A percentile compares a stretch with the other conserved stretches of the same genome.
These are phyloP conservation scores for Urocyon cinereoargenteus DNA, from an alignment of 2,797 vertebrate species.

Conservation along the genomic window DNA sequence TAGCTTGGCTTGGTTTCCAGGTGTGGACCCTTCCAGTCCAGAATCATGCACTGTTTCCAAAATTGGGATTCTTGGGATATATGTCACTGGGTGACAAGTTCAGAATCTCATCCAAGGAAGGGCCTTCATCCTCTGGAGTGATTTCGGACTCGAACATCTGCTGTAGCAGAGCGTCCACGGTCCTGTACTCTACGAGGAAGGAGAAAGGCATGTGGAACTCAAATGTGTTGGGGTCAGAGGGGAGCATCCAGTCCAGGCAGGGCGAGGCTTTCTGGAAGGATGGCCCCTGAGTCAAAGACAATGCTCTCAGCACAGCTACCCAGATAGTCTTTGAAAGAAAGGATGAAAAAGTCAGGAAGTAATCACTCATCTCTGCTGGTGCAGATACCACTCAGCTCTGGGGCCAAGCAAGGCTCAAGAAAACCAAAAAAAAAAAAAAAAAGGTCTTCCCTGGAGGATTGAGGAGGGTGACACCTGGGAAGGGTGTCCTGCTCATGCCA, in stretches of 20 bases:
- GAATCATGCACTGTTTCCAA: slow-evolving; percentile 58
- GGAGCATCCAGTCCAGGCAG: not conserved
- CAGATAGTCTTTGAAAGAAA: not conserved
- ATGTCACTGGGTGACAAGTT: slow-evolving; percentile 80
- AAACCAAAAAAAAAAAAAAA: not conserved
- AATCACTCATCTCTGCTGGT: too few species aligned
- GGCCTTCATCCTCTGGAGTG: slow-evolving; percentile 90
- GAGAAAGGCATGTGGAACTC: not conserved
- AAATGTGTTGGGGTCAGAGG: rapidly evolving
- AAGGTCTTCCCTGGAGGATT: not conserved
- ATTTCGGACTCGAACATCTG: slow-evolving; percentile 96
- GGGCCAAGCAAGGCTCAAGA: not conserved
- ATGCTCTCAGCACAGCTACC: too few species aligned
- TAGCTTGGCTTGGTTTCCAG: not conserved
- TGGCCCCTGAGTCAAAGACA: not conserved
- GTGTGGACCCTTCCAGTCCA: rapidly evolving
- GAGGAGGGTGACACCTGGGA: not conserved
- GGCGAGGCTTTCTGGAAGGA: not conserved
- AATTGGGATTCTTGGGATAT: slow-evolving; percentile 86
- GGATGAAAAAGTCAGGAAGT: not conserved
- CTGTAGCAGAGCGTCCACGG: slow-evolving; percentile 94
- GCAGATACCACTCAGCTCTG: not conserved
- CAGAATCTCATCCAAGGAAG: slow-evolving; percentile 87
- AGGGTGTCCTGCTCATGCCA: not conserved
- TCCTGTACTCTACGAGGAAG: slow-evolving; percentile 91